Percentiles rank a stretch among this genome's conserved stretches.
Conservation (phyloP, 2,888 invertebrate species). For the Hydraecia micacea region DNA sequence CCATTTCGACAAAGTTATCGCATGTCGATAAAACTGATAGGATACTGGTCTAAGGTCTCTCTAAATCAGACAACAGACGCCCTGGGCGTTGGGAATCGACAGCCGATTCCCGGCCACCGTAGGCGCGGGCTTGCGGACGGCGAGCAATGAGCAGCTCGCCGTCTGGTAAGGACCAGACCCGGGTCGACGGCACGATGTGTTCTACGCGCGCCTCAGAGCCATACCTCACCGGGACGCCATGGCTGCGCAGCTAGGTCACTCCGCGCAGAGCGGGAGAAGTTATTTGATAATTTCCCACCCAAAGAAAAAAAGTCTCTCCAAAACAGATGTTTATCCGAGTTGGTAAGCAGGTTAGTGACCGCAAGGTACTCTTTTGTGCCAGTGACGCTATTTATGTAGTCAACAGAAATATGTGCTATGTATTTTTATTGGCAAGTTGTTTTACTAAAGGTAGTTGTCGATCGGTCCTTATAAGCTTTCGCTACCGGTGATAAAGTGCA, state of each 20-base stretch:
- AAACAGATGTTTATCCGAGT: not conserved
- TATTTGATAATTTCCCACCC: too few relatives aligned
- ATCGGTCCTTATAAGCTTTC: not conserved
- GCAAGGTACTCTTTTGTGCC: not conserved
- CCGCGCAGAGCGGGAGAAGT: too few relatives aligned
- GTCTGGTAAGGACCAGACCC: too few relatives aligned
- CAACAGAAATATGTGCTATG: not conserved
- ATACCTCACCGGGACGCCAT: too few relatives aligned
- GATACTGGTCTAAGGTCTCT: not conserved
- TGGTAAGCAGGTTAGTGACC: constrained; percentile 6
- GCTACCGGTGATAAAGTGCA: not conserved
- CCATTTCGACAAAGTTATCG: not conserved
- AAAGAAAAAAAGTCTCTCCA: not conserved
- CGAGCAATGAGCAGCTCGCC: too few relatives aligned
- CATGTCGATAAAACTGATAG: not conserved
- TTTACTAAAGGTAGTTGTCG: not conserved
- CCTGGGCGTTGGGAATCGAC: too few relatives aligned
- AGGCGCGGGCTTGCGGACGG: too few relatives aligned
- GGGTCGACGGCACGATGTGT: too few relatives aligned
- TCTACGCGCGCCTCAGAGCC: too few relatives aligned
- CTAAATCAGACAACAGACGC: too few relatives aligned
- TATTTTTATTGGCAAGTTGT: not conserved
- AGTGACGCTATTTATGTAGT: not conserved
- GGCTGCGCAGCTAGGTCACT: too few relatives aligned
- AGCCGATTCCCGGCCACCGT: too few relatives aligned